Conservation (phyloP, 2,113 vertebrate genomes). For the Thunnus thynnus region DNA sequence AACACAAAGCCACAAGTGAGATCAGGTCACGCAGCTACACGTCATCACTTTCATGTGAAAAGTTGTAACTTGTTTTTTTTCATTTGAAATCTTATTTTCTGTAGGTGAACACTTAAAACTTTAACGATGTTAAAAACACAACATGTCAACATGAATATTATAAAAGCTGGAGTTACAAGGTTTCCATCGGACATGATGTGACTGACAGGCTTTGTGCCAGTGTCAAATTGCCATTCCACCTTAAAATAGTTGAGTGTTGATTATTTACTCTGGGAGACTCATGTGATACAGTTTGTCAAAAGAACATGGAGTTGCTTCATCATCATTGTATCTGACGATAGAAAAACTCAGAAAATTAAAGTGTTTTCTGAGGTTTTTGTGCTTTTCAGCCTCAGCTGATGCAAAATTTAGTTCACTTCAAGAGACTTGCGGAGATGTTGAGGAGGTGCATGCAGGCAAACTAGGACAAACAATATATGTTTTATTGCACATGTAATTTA, state of each 20-base stretch:
- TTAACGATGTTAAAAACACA: too few relatives aligned
- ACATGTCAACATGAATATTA: background rate
- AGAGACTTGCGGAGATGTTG: background rate
- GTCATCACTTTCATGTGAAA: background rate
- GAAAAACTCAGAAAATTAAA: background rate
- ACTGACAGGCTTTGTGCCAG: background rate
- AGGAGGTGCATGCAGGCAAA: conserved; percentile 3
- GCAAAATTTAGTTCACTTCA: background rate
- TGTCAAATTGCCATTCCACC: conserved; percentile 34
- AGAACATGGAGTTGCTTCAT: background rate
- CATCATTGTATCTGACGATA: background rate
- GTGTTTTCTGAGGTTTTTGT: too few relatives aligned
- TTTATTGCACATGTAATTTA: background rate
- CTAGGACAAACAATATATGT: background rate
- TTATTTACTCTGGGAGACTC: conserved; percentile 9
- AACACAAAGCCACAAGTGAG: background rate
- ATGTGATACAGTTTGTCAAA: background rate
- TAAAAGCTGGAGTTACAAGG: background rate
- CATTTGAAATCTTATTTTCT: background rate
- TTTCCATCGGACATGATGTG: background rate
- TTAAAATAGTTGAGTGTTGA: conserved; percentile 28
- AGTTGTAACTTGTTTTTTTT: background rate
- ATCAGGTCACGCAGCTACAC: background rate
- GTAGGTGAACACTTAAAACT: background rate
- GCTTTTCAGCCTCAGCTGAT: background rate